A percentile compares a stretch with the other conserved stretches of the same genome.
Evolutionary conservation across 2,113 vertebrate genomes (phyloP).

Genomic region (Onychostoma macrolepis): DNA sequence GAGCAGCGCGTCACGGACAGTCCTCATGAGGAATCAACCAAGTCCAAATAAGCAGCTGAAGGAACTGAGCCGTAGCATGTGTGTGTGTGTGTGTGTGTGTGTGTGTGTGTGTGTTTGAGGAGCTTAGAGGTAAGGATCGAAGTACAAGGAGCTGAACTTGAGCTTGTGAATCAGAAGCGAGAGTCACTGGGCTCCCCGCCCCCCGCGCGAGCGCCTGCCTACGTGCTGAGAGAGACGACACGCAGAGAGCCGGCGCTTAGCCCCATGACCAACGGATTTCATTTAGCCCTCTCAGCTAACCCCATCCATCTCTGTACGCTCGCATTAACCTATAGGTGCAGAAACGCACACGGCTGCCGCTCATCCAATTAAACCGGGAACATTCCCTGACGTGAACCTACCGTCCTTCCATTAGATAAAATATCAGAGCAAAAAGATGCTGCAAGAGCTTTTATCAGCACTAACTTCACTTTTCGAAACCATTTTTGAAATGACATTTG

Average conservation of each 20-base stretch:
- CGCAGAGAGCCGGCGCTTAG: constrained; percentile 12
- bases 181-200: background rate
- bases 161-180: constrained; percentile 42
- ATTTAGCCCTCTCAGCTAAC: constrained; percentile 57
- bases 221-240: constrained; percentile 37
- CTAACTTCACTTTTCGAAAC: background rate
- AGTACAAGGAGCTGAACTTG: constrained; percentile 45
- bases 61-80: background rate
- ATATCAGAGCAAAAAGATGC: background rate
- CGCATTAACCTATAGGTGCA: constrained; percentile 21
- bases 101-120: constrained; percentile 34
- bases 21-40: background rate
- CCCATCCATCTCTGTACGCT: constrained; percentile 54
- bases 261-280: constrained; percentile 56
- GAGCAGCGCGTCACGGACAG: background rate
- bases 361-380: constrained; percentile 59
- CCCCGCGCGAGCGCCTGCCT: constrained; percentile 18
- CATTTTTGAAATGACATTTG: background rate
- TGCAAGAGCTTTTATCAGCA: background rate
- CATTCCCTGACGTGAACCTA: background rate
- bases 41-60: constrained; percentile 31
- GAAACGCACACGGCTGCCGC: constrained; percentile 3
- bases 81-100: constrained; percentile 12
- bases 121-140: constrained; percentile 34
- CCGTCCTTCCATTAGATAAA: background rate